These are phyloP conservation scores for Dendrophyllia cribrosa DNA, from an alignment of 64 coral and sea anemone species.

Conservation along the genomic window DNA sequence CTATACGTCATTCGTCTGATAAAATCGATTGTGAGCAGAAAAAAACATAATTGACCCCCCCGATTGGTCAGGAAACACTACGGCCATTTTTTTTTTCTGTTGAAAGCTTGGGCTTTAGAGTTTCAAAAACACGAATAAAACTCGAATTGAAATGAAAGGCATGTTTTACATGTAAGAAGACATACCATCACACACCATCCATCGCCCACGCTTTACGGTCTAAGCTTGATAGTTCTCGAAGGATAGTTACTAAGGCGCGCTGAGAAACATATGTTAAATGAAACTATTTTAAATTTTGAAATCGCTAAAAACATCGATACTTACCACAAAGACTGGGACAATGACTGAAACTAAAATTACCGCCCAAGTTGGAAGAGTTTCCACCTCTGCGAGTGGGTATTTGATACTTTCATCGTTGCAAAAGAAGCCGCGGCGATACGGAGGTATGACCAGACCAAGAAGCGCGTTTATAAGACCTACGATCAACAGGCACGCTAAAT, in stretches of 20 bases:
- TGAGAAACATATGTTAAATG: constrained; percentile 12
- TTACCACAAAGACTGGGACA: constrained; percentile 38
- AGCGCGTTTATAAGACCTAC: constrained; percentile 4
- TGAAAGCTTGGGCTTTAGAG: neutral
- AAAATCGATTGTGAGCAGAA: too few relatives aligned
- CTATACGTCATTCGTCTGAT: too few relatives aligned
- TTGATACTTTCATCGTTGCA: constrained; percentile 62
- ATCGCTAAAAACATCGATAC: neutral
- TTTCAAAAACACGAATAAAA: neutral
- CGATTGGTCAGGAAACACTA: neutral
- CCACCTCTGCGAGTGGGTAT: constrained; percentile 26
- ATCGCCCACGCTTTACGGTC: neutral
- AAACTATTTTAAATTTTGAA: neutral
- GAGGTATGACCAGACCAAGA: constrained; percentile 18
- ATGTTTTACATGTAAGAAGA: neutral
- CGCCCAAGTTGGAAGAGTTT: neutral
- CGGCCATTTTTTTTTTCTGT: neutral
- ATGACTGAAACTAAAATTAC: constrained; percentile 34
- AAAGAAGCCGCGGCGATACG: constrained; percentile 61
- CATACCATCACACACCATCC: neutral
- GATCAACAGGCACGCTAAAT: constrained; percentile 20
- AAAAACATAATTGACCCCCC: too few relatives aligned
- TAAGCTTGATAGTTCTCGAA: neutral
- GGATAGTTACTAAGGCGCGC: neutral
- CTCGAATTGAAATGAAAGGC: neutral